Percentiles rank a stretch among this genome's conserved stretches.
phyloP scores from a whole-genome alignment of 2,888 invertebrate species.

The Sceliomorpha sp. region DNA sequence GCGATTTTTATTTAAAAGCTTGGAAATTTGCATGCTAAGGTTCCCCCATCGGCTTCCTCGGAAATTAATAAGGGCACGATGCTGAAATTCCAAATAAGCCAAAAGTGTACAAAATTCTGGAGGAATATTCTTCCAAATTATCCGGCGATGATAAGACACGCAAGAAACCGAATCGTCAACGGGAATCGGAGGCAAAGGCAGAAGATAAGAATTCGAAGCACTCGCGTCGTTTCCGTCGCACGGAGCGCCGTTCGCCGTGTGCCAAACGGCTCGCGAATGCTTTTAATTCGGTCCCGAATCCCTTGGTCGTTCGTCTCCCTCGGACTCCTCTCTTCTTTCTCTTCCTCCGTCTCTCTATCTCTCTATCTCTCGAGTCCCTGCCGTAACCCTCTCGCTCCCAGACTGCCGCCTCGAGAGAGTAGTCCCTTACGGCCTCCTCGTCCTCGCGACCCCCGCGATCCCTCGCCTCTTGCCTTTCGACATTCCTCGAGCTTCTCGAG shows the following conservation, averaged over 20 bases:
- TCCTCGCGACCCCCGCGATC: conserved; percentile 10
- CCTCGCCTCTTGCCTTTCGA: conserved; percentile 3
- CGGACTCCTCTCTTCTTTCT: conserved; percentile 17
- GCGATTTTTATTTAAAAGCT: too few relatives aligned
- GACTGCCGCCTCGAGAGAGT: conserved; percentile 32
- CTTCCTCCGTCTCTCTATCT: neutral
- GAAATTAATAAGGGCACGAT: too few relatives aligned
- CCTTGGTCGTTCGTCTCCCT: conserved; percentile 21
- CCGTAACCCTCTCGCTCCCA: conserved; percentile 38
- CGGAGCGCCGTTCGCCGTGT: conserved; percentile 49
- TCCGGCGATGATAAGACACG: conserved; percentile 20
- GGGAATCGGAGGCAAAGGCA: neutral
- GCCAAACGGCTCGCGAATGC: conserved; percentile 56
- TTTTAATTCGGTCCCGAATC: conserved; percentile 46
- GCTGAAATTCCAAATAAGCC: too few relatives aligned
- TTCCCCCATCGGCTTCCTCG: too few relatives aligned
- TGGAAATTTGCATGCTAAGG: too few relatives aligned
- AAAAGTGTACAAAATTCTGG: neutral
- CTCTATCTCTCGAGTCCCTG: conserved; percentile 17
- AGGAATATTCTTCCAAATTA: conserved; percentile 30
- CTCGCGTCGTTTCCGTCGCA: conserved; percentile 59
- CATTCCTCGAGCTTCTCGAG: conserved; percentile 1
- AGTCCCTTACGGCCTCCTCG: conserved; percentile 20
- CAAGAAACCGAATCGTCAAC: neutral
- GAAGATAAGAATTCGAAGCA: conserved; percentile 56